Percentiles rank a stretch among this genome's conserved stretches.
Evolutionary conservation across 2,888 invertebrate genomes (phyloP).

Genomic region (Papilio elwesi): DNA sequence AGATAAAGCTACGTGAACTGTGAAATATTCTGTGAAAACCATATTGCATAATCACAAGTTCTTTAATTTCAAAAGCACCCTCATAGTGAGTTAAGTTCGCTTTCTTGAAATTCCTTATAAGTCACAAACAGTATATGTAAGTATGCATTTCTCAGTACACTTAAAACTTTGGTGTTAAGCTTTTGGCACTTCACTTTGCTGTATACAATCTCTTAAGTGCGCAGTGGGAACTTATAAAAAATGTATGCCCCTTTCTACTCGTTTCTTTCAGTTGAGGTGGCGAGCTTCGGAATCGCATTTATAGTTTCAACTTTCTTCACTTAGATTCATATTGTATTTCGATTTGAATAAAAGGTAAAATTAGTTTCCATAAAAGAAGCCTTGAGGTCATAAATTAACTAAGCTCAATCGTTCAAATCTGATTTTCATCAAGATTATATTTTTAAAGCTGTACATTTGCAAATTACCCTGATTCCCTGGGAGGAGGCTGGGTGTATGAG

Average conservation of each 20-base stretch:
- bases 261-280: slow-evolving; percentile 48
- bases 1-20: no score
- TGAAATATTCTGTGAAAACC: no score
- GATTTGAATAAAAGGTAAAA: no score
- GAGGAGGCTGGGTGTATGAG: no score
- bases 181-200: slow-evolving; percentile 59
- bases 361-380: no score
- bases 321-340: neutral
- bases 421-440: no score
- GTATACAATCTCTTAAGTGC: slow-evolving; percentile 63
- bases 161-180: slow-evolving; percentile 67
- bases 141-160: slow-evolving; percentile 60
- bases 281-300: slow-evolving; percentile 39
- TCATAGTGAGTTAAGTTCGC: neutral
- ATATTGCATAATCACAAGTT: neutral
- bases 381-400: no score
- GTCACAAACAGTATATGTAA: slow-evolving; percentile 27
- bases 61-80: neutral
- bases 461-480: no score
- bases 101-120: slow-evolving; percentile 1
- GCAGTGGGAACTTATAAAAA: slow-evolving; percentile 70
- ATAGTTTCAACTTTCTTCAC: slow-evolving; percentile 22
- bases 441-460: no score
- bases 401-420: no score
- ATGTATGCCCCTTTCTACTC: slow-evolving; percentile 67